phyloP scores from a whole-genome alignment of 2,797 vertebrate genomes.

The Takifugu ocellatus region DNA sequence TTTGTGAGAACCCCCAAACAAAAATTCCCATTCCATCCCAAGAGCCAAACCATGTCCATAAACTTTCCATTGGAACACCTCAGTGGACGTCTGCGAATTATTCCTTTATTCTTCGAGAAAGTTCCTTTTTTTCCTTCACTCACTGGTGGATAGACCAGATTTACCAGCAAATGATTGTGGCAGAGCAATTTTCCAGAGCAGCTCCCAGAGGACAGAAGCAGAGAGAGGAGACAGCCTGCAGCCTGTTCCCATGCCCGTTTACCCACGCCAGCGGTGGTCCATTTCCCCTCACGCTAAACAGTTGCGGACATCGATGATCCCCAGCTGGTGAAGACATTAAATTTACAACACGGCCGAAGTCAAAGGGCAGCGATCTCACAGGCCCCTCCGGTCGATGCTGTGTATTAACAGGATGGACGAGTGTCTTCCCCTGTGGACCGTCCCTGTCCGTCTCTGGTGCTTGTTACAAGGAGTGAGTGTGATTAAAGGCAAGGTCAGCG shows the following conservation, averaged over 20 bases:
- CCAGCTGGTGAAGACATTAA: slow-evolving; percentile 50
- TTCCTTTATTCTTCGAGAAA: slow-evolving; percentile 6
- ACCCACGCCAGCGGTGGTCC: slow-evolving; percentile 34
- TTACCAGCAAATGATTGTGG: slow-evolving; percentile 6
- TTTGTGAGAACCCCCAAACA: too few relatives aligned
- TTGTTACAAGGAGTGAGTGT: slow-evolving; percentile 12
- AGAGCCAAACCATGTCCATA: too few relatives aligned
- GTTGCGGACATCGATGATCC: slow-evolving; percentile 20
- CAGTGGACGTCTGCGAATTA: slow-evolving; percentile 3
- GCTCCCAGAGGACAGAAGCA: slow-evolving; percentile 32
- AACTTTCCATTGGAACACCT: not conserved
- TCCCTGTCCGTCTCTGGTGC: not conserved
- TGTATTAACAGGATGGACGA: slow-evolving; percentile 36
- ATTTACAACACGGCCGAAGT: slow-evolving; percentile 41
- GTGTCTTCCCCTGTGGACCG: slow-evolving; percentile 17
- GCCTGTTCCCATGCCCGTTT: slow-evolving; percentile 52
- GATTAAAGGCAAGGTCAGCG: slow-evolving; percentile 17
- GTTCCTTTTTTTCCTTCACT: slow-evolving; percentile 14
- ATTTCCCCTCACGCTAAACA: slow-evolving; percentile 36
- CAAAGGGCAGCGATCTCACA: slow-evolving; percentile 43
- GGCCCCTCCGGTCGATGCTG: slow-evolving; percentile 14
- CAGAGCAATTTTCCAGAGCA: slow-evolving; percentile 41
- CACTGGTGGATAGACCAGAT: slow-evolving; percentile 3
- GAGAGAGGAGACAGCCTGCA: slow-evolving; percentile 37
- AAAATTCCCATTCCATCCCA: too few relatives aligned